Evolutionary conservation across 2,797 vertebrate genomes (phyloP), one percentile per base, ranked within the genome.

Genomic region (Echeneis naucrates): DNA sequence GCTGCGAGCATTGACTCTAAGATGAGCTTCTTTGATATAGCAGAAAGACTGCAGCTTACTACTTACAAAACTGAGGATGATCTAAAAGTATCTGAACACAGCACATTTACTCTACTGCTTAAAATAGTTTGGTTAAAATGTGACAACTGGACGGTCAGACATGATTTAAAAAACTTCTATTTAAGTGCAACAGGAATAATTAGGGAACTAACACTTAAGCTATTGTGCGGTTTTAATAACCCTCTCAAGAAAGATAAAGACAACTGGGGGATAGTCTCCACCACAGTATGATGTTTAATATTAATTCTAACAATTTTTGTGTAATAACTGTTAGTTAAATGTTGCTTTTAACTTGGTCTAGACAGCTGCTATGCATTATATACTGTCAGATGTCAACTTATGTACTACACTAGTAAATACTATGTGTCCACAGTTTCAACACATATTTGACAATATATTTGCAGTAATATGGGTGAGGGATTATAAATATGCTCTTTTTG

Each of bases 131-230:
- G 2, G 21, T 45, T 33, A 16, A 65, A 65, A 8, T 52, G 53
- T 63, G 17, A 61, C n/a, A 9, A 71, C 52, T 13, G 30, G 54
- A 52, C 35, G 27, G 16, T 55, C 40, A 51, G 53, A 74, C 54
- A 24, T 24, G 24, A 26, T 66, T 53, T 57, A 55, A 62, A 77
- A 66, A 13, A 51, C 53, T 74, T 61, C 11, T 84, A 64, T 63
- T 56, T 73, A 37, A 65, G 14, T 26, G 51, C 63, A 79, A 82
- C 77, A 87, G 82, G 84, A 90, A 75, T 55, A 65, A 85, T 72
- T 88, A 92, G 88, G 87, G 89, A 93, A 91, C 72, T 64, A 74
- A 75, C 75, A 58, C 68, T 79, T 75, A 80, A 77, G 33, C 40
- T 10, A 17, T 83, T 61, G 54, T 54, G 37, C 69, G 23, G 33